phyloP scores from a whole-genome alignment of 2,797 vertebrate species.

The Chromis chromis region DNA sequence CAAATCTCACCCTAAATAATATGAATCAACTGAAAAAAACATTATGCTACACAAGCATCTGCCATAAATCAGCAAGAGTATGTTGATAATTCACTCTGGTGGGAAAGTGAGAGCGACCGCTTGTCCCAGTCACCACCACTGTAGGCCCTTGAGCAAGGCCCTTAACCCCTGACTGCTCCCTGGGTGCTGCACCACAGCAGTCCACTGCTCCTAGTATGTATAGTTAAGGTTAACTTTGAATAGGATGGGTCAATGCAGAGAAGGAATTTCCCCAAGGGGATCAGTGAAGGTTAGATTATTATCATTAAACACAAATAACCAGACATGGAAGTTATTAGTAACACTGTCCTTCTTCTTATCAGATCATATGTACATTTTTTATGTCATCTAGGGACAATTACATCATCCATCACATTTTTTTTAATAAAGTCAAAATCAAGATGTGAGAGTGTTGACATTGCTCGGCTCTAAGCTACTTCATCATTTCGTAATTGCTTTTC shows the following conservation, averaged over 20 bases:
- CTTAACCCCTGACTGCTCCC: no score
- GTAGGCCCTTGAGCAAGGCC: no score
- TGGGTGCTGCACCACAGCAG: no score
- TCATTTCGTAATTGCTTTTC: constrained; percentile 64
- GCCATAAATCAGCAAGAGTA: background rate
- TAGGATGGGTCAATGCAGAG: no score
- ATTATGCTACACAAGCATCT: background rate
- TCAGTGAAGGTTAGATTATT: no score
- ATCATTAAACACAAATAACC: background rate
- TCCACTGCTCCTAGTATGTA: no score
- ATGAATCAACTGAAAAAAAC: background rate
- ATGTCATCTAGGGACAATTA: background rate
- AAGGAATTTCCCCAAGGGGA: no score
- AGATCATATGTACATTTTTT: background rate
- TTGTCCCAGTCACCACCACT: no score
- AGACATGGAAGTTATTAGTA: background rate
- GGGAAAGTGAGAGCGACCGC: no score
- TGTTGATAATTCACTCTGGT: background rate
- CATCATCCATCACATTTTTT: background rate
- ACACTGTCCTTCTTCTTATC: background rate
- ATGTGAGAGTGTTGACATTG: constrained; percentile 50
- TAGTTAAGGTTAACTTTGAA: no score
- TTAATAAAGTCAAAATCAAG: constrained; percentile 25
- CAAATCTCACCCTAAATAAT: background rate
- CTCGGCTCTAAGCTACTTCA: constrained; percentile 46